These are phyloP conservation scores for Watersipora subatra DNA, from an alignment of 1,140 invertebrate genomes.

Conservation along the genomic window DNA sequence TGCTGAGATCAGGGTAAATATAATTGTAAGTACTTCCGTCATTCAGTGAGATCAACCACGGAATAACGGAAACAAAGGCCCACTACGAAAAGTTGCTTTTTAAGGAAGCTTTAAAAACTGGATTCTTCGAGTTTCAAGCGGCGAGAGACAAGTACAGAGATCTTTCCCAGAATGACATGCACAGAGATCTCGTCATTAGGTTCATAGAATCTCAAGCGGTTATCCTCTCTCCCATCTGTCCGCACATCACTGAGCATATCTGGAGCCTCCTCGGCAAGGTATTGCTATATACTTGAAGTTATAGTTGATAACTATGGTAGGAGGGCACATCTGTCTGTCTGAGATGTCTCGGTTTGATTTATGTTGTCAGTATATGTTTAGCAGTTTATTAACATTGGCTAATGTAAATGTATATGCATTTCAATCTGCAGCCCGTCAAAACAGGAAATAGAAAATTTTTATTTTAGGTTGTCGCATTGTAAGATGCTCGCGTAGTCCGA, in stretches of 20 bases:
- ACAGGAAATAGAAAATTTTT: no score
- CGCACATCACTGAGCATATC: conserved; percentile 84
- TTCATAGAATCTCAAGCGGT: conserved; percentile 81
- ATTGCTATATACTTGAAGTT: conserved; percentile 8
- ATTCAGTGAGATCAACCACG: conserved; percentile 73
- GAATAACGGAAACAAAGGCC: conserved; percentile 67
- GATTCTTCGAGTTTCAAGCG: conserved; percentile 87
- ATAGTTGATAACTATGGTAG: no score
- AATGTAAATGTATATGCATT: background rate
- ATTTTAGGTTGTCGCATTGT: background rate
- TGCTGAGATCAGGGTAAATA: no score
- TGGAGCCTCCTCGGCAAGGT: conserved; percentile 50
- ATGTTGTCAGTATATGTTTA: background rate
- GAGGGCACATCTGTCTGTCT: background rate
- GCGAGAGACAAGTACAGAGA: conserved; percentile 84
- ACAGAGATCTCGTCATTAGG: conserved; percentile 55
- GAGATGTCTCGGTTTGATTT: background rate
- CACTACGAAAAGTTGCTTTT: conserved; percentile 78
- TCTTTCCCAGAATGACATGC: conserved; percentile 47
- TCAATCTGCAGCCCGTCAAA: background rate
- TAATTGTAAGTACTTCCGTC: no score
- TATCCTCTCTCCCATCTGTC: conserved; percentile 84
- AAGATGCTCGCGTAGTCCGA: background rate
- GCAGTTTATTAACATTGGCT: background rate
- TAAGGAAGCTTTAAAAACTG: conserved; percentile 82